These are phyloP conservation scores for Paramormyrops hopkinsi DNA, from an alignment of 2,797 vertebrate species.

Conservation along the genomic window DNA sequence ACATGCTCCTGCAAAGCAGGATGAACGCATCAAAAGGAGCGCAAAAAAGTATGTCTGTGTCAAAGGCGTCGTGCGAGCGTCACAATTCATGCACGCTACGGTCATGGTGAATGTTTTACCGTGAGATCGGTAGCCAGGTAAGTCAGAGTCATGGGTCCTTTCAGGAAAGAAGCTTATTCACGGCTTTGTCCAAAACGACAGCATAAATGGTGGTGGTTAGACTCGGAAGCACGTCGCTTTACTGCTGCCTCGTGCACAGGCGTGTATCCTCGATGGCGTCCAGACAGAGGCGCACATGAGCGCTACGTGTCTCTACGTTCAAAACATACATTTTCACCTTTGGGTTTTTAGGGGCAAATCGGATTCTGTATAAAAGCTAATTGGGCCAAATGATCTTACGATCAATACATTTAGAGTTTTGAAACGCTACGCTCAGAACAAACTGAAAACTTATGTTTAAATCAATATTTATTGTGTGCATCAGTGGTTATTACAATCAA, in stretches of 20 bases:
- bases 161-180: neutral
- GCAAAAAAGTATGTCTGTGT: neutral
- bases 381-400: neutral
- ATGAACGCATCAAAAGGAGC: neutral
- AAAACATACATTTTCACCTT: neutral
- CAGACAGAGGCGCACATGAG: neutral
- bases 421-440: neutral
- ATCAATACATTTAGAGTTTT: neutral
- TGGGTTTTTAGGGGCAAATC: neutral
- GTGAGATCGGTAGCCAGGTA: neutral
- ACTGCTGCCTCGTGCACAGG: neutral
- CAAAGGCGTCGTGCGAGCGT: neutral
- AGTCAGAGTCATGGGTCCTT: neutral
- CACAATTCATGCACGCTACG: neutral
- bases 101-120: neutral
- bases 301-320: neutral
- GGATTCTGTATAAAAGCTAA: neutral
- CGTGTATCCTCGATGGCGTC: neutral
- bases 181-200: neutral
- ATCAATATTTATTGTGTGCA: neutral
- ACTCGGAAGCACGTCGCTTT: neutral
- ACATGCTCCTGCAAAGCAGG: neutral
- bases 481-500: neutral
- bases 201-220: neutral
- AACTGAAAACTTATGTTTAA: neutral